These are phyloP conservation scores for Caenorhabditis briggsae DNA, from an alignment of 1,140 invertebrate species.

Conservation along the genomic window DNA sequence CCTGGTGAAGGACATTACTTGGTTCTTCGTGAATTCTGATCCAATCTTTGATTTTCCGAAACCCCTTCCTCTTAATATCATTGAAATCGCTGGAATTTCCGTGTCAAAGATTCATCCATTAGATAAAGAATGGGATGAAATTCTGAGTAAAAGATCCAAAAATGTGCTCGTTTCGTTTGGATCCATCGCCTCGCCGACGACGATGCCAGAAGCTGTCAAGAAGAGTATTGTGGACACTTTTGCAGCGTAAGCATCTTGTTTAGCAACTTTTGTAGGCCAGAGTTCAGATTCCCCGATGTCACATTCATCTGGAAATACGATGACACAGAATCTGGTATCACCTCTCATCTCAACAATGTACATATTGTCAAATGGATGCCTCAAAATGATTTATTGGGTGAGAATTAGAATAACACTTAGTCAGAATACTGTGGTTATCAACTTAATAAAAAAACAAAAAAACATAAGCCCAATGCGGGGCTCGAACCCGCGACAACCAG, in stretches of 20 bases:
- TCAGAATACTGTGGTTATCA: no score
- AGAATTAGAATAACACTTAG: no score
- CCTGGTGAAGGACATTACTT: slow-evolving; percentile 52
- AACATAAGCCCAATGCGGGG: slow-evolving; percentile 74
- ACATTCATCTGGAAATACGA: slow-evolving; percentile 69
- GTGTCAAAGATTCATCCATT: slow-evolving; percentile 51
- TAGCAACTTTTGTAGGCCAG: background rate
- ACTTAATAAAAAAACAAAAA: slow-evolving; percentile 19
- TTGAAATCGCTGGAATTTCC: slow-evolving; percentile 66
- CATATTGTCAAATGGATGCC: slow-evolving; percentile 64
- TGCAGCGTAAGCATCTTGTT: background rate
- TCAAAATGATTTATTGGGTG: slow-evolving; percentile 66
- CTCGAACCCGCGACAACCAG: slow-evolving; percentile 77
- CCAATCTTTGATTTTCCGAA: slow-evolving; percentile 65
- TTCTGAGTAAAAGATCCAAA: slow-evolving; percentile 49
- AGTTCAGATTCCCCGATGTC: slow-evolving; percentile 61
- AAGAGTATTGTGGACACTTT: slow-evolving; percentile 44
- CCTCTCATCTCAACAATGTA: slow-evolving; percentile 55
- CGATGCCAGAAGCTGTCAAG: slow-evolving; percentile 62
- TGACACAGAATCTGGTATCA: slow-evolving; percentile 61
- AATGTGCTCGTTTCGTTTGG: slow-evolving; percentile 65
- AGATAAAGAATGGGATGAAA: slow-evolving; percentile 60
- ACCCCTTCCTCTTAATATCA: slow-evolving; percentile 57
- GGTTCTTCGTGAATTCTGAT: slow-evolving; percentile 64
- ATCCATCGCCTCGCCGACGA: slow-evolving; percentile 36